Conservation (phyloP, 1,140 invertebrate genomes). For the Apis cerana region DNA sequence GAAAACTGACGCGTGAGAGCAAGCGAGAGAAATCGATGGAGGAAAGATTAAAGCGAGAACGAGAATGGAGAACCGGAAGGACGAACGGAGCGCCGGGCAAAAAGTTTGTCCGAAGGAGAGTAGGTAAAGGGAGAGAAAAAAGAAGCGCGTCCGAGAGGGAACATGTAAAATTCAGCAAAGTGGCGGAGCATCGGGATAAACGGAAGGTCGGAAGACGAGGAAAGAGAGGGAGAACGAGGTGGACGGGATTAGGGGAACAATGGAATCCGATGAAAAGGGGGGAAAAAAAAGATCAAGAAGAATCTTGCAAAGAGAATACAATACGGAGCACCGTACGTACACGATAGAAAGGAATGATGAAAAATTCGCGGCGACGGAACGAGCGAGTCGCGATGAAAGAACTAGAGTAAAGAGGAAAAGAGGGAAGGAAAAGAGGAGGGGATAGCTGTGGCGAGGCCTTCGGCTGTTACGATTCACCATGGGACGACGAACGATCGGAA, state of each 20-base stretch:
- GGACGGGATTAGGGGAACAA: conserved; percentile 49
- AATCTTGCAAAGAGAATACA: conserved; percentile 43
- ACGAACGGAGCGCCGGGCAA: conserved; percentile 10
- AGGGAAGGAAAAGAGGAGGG: neutral
- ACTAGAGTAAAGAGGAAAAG: neutral
- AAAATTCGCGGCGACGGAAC: conserved; percentile 10
- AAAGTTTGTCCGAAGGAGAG: conserved; percentile 23
- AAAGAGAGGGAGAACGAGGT: conserved; percentile 13
- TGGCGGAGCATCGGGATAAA: conserved; percentile 48
- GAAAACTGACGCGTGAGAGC: neutral
- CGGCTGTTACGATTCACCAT: neutral
- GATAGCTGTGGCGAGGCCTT: neutral
- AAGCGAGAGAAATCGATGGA: conserved; percentile 38
- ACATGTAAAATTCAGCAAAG: conserved; percentile 49
- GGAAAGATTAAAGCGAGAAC: conserved; percentile 47
- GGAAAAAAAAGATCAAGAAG: conserved; percentile 28
- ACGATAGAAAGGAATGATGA: conserved; percentile 2
- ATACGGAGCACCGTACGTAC: neutral
- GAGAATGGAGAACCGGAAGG: conserved; percentile 37
- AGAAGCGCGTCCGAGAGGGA: conserved; percentile 9
- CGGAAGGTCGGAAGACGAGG: conserved; percentile 57
- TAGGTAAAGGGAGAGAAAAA: conserved; percentile 6
- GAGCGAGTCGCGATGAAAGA: neutral
- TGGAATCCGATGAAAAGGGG: conserved; percentile 24
- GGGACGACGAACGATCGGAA: conserved; percentile 21